Percentiles rank a stretch among this genome's conserved stretches.
These are phyloP conservation scores for Henricia sp. DNA, from an alignment of 53 echinoderm and acorn worm species.

Conservation along the genomic window DNA sequence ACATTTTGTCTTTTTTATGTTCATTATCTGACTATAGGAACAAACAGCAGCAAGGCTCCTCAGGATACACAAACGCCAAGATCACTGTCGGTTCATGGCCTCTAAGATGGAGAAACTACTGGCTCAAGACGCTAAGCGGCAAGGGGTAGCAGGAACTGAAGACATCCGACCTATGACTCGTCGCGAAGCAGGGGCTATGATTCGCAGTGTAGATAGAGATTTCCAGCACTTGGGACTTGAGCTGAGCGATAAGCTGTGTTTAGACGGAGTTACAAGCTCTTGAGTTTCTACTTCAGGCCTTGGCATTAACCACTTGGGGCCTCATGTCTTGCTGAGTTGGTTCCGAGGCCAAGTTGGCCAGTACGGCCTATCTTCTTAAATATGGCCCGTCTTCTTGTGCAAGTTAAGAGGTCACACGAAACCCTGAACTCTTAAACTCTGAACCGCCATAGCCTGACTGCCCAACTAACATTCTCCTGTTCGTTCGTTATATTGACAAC, in stretches of 20 bases:
- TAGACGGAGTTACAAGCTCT: too few species aligned
- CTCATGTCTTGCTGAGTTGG: too few species aligned
- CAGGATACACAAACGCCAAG: slow-evolving; percentile 66
- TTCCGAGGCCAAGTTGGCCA: too few species aligned
- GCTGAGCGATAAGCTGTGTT: neutral
- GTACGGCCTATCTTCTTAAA: too few species aligned
- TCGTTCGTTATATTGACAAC: too few species aligned
- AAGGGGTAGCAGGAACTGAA: slow-evolving; percentile 63
- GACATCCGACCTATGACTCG: slow-evolving; percentile 75
- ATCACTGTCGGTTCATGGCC: slow-evolving; percentile 79
- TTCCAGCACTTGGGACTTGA: slow-evolving; percentile 68
- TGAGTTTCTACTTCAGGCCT: too few species aligned
- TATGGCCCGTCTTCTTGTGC: too few species aligned
- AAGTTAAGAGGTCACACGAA: too few species aligned
- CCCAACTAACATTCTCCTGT: too few species aligned
- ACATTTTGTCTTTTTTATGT: neutral
- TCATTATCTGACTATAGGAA: slow-evolving; percentile 44
- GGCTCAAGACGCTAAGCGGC: slow-evolving; percentile 83
- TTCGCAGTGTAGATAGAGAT: slow-evolving; percentile 76
- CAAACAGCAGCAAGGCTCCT: slow-evolving; percentile 61
- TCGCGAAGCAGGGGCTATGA: slow-evolving; percentile 68
- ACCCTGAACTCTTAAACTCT: too few species aligned
- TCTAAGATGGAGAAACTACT: slow-evolving; percentile 79
- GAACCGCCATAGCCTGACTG: too few species aligned
- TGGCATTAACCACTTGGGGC: too few species aligned